phyloP scores from a whole-genome alignment of 2,888 invertebrate genomes.

The Anorthoa munda region DNA sequence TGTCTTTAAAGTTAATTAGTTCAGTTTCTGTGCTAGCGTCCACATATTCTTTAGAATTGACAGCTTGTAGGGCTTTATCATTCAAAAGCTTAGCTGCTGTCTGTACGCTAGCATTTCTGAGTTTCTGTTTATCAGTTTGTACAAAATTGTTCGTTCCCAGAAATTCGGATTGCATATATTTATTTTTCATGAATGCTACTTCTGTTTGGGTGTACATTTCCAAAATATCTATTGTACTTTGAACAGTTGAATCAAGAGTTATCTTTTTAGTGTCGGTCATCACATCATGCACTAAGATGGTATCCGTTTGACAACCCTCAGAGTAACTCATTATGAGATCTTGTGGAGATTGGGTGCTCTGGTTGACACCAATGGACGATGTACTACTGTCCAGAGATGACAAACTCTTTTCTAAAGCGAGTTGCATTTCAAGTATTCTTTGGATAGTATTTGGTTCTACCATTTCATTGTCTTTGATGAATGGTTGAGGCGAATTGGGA shows the following conservation, averaged over 20 bases:
- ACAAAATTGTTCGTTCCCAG: slow-evolving; percentile 72
- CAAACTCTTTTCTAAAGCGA: slow-evolving; percentile 83
- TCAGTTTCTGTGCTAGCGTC: slow-evolving; percentile 78
- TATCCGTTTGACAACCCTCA: slow-evolving; percentile 86
- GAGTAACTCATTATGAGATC: slow-evolving; percentile 81
- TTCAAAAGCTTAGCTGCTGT: slow-evolving; percentile 74
- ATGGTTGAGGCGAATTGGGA: slow-evolving; percentile 68
- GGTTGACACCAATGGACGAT: slow-evolving; percentile 83
- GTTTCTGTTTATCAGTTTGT: slow-evolving; percentile 83
- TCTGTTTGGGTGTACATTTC: slow-evolving; percentile 87
- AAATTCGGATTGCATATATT: slow-evolving; percentile 81
- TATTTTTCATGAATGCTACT: slow-evolving; percentile 81
- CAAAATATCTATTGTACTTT: slow-evolving; percentile 77
- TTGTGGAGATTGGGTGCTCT: slow-evolving; percentile 84
- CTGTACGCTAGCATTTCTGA: slow-evolving; percentile 78
- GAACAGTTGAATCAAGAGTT: slow-evolving; percentile 83
- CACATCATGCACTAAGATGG: slow-evolving; percentile 82
- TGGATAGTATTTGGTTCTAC: slow-evolving; percentile 80
- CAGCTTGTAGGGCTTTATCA: slow-evolving; percentile 78
- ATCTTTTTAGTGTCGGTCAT: slow-evolving; percentile 84
- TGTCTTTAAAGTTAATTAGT: slow-evolving; percentile 50
- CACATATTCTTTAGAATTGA: slow-evolving; percentile 65
- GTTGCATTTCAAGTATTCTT: slow-evolving; percentile 87
- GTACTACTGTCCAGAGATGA: slow-evolving; percentile 82
- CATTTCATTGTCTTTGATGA: slow-evolving; percentile 65